phyloP scores from a whole-genome alignment of 2,113 vertebrate genomes.

The Nesoenas mayeri region DNA sequence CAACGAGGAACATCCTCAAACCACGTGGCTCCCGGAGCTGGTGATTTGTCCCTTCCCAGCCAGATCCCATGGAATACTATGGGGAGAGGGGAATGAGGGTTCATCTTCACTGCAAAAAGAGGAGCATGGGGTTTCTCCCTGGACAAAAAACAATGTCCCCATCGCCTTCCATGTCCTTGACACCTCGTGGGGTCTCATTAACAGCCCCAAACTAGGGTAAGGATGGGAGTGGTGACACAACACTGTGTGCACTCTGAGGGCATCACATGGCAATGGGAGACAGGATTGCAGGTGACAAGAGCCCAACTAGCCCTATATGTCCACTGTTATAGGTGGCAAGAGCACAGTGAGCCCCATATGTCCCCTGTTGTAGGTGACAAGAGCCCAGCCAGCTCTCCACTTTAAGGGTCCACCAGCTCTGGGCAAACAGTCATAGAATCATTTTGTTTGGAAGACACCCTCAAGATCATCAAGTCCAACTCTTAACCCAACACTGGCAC shows the following conservation, averaged over 20 bases:
- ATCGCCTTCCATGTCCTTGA: neutral
- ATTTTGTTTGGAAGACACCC: too few relatives aligned
- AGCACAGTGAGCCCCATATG: too few relatives aligned
- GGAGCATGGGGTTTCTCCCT: fast-evolving
- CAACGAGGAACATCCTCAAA: fast-evolving
- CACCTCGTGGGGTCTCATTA: neutral
- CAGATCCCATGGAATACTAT: fast-evolving
- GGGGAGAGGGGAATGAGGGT: neutral
- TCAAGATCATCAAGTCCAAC: too few relatives aligned
- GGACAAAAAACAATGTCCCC: fast-evolving
- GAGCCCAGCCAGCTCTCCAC: too few relatives aligned
- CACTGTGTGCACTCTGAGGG: neutral
- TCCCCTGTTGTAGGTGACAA: too few relatives aligned
- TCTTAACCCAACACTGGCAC: too few relatives aligned
- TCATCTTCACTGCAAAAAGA: fast-evolving
- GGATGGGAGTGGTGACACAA: neutral
- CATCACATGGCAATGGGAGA: neutral
- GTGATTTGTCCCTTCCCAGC: neutral
- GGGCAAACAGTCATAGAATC: too few relatives aligned
- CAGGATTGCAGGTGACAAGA: neutral
- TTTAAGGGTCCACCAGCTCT: fast-evolving
- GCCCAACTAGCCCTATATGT: fast-evolving
- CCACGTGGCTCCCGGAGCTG: neutral
- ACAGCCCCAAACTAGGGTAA: neutral
- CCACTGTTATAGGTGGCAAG: too few relatives aligned